Evolutionary conservation across 1,140 invertebrate genomes (phyloP), one percentile per base, ranked within the genome.

Genomic region (Bilobella aurantiaca): DNA sequence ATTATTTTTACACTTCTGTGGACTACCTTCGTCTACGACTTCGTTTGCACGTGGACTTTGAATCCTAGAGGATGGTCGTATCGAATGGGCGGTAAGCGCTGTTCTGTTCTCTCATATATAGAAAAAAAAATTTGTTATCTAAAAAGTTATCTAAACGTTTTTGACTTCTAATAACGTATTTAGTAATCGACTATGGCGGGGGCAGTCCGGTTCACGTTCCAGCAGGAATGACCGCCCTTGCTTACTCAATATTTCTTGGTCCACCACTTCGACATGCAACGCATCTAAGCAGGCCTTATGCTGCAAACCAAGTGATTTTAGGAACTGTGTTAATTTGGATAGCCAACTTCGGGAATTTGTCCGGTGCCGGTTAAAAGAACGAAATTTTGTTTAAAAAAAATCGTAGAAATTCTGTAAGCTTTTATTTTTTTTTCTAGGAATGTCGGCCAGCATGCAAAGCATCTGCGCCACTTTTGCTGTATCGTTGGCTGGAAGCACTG

Each of bases 1-100:
- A 14, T 63, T 25, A 14, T 67, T 25, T 67, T 67, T 30, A 57
- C 58, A 16, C n/a, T 64, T 12, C 2, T 64, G 2, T 64, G 63
- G 63, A 21, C 47, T 2, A 64, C 63, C 2, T 58, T 64, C 28
- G 63, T 30, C 3, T 64, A 64, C 29, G 63, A 64, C 28, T 32
- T 58, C n/a, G 2, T 64, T 2, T 21, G 21, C 16, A 57, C 12
- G n/a, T 64, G 63, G 63, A 3, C 32, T 3, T 46, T 42, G 28
- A 58, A 58, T 28, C 63, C 63, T 18, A 32, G 28, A 8, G 63
- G 63, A 8, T 64, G 47, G 47, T 29, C 18, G 2, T 21, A 21
- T 3, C 27, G 29, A 23, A 3, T 64, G 30, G 63, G 63, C 14
- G 34, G 61, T 53, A 31, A 58, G n/a, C 3, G 21, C 23, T 5